Base-by-base conservation (phyloP, 1,140 invertebrate species). In the Pseudomyrmex pallidus region DNA sequence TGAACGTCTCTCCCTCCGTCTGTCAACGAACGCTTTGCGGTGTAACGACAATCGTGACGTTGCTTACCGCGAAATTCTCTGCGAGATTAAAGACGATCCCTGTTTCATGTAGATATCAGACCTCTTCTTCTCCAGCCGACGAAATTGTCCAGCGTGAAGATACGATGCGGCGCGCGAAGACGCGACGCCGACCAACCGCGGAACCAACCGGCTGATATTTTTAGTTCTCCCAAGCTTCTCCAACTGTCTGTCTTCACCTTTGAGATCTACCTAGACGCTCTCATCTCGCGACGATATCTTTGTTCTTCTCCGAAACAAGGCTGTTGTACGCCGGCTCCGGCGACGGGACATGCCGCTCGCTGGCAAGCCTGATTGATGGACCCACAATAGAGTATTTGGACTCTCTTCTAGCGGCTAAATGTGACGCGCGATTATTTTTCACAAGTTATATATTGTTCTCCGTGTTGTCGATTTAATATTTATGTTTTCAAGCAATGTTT, bases 171-270 rank as follows among this genome's bases (percentile, higher is more conserved):
- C 13, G 35, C 20, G 50, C 85, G 12, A 17, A n/a, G 44, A 20
- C 70, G 17, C 54, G 25, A 15, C 52, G 76, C 83, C 73, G 62
- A 44, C 74, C 48, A n/a, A 83, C 25, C 78, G 78, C 68, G 67
- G 62, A 77, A 57, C 82, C 76, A 77, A 57, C 82, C 76, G 72
- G 15, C 82, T 85, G 88, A 85, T 88, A 89, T 88, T 89, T 89
- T 89, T 89, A 89, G 87, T 86, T 70, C 85, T 63, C 82, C 61
- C 72, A 77, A 78, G 35, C 76, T 66, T 74, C 85, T 62, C 64
- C 61, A 44, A 35, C 66, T 54, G 86, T 89, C 86, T 85, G 74
- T 89, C 87, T 85, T 87, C 86, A 70, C 68, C 82, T 88, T 87
- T 85, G 66, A 85, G 66, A 72, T 44, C 80, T 87, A 85, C 82